Percentiles rank a stretch among this genome's conserved stretches.
Conservation (phyloP, 2,888 invertebrate species). For the Holacanthella duospinosa region DNA sequence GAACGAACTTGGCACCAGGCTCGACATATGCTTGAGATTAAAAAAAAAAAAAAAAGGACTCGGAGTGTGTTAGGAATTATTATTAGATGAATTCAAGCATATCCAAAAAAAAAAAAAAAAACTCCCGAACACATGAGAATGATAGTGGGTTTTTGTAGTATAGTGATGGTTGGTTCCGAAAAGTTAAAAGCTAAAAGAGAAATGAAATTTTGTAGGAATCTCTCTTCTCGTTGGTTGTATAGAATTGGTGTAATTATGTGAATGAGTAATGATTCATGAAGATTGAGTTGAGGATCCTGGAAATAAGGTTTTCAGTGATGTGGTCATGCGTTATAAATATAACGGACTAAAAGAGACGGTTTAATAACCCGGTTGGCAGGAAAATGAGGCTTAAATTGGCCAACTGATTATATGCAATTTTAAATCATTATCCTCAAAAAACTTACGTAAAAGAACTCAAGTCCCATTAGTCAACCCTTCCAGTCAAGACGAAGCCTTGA, state of each 20-base stretch:
- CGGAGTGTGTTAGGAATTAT: no score
- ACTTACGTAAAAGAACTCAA: slow-evolving; percentile 35
- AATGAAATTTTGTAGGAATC: no score
- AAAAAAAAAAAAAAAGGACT: no score
- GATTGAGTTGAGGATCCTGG: not conserved
- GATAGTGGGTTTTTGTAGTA: no score
- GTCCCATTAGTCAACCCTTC: slow-evolving; percentile 38
- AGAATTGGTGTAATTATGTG: not conserved
- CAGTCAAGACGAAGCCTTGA: slow-evolving; percentile 37
- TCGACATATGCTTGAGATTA: no score
- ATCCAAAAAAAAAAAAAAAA: no score
- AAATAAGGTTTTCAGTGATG: slow-evolving; percentile 20
- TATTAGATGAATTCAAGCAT: no score
- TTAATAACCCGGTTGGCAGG: slow-evolving; percentile 38
- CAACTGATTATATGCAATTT: slow-evolving; percentile 39
- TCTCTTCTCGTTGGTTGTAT: no score
- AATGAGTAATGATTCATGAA: slow-evolving; percentile 10
- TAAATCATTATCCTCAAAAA: slow-evolving; percentile 37
- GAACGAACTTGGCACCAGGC: no score
- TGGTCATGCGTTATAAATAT: slow-evolving; percentile 38
- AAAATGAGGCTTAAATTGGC: slow-evolving; percentile 39
- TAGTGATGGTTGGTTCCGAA: no score
- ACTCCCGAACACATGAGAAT: no score
- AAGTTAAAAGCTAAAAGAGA: no score
- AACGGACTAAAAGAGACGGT: slow-evolving; percentile 38